phyloP scores from a whole-genome alignment of 2,888 invertebrate species.

The Tenodera sinensis region DNA sequence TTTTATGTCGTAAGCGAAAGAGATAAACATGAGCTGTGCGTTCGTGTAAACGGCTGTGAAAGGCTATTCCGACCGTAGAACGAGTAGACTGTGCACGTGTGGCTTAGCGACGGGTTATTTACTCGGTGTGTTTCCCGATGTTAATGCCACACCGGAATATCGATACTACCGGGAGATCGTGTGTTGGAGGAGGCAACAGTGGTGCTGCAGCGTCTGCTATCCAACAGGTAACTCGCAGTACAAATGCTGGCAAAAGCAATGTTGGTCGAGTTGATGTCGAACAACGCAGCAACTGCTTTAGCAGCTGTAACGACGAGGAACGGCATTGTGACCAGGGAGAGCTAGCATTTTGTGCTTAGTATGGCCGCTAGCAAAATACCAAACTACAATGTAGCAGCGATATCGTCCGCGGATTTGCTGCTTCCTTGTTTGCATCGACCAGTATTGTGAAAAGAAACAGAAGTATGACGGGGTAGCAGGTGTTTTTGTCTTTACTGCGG shows the following conservation, averaged over 20 bases:
- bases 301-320: not conserved
- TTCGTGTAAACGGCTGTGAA: not conserved
- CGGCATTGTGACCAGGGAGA: conserved; percentile 4
- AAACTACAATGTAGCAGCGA: conserved; percentile 13
- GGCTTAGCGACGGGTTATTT: not conserved
- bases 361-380: conserved; percentile 22
- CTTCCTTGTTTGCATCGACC: conserved; percentile 17
- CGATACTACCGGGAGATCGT: not conserved
- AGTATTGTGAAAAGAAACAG: conserved; percentile 4
- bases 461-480: conserved; percentile 13
- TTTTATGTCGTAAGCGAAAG: not conserved
- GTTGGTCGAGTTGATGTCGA: conserved; percentile 8
- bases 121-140: not conserved
- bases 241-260: conserved; percentile 15
- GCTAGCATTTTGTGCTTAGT: conserved; percentile 17
- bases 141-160: not conserved
- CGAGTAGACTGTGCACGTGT: not conserved
- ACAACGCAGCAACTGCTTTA: conserved; percentile 4
- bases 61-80: not conserved
- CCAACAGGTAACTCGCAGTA: conserved; percentile 4
- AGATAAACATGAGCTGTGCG: not conserved
- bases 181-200: not conserved
- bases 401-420: not conserved
- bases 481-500: not conserved
- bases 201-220: not conserved